Conservation (phyloP, 2,888 invertebrate genomes). For the Aproaerema taeniolella region DNA sequence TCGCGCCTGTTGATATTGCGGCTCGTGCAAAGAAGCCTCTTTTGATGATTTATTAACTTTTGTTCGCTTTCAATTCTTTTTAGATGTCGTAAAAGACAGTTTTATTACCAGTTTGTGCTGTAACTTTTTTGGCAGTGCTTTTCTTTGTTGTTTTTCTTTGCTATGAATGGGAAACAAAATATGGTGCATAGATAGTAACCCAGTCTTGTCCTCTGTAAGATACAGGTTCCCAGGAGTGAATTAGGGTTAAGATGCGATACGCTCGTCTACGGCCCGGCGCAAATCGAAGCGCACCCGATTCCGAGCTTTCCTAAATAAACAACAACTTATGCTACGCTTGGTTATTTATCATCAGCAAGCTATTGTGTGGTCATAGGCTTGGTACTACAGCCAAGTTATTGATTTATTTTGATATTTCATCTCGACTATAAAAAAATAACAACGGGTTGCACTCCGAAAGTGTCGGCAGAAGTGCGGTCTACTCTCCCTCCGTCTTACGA, state of each 20-base stretch:
- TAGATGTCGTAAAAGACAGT: not conserved
- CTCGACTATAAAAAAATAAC: too few species aligned
- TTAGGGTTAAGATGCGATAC: slow-evolving; percentile 29
- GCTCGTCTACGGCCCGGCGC: slow-evolving; percentile 28
- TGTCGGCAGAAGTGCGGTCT: too few species aligned
- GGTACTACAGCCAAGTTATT: slow-evolving; percentile 9
- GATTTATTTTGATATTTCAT: slow-evolving; percentile 9
- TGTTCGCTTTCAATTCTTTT: slow-evolving; percentile 2
- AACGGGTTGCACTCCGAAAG: too few species aligned
- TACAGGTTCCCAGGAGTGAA: slow-evolving; percentile 25
- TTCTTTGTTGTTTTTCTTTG: not conserved
- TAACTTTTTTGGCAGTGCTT: not conserved
- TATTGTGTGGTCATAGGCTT: slow-evolving; percentile 26
- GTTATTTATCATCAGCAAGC: slow-evolving; percentile 30
- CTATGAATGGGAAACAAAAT: not conserved
- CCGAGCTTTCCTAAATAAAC: slow-evolving; percentile 25
- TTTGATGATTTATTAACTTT: slow-evolving; percentile 27
- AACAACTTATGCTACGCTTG: slow-evolving; percentile 30
- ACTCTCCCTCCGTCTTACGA: too few species aligned
- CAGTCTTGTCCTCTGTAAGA: slow-evolving; percentile 1
- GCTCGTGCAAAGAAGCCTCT: slow-evolving; percentile 23
- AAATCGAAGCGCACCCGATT: slow-evolving; percentile 33
- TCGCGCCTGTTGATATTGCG: slow-evolving; percentile 28
- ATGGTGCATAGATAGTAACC: not conserved
- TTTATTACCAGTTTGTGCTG: slow-evolving; percentile 2